Conservation (phyloP, 2,888 invertebrate species). For the Macrosiphum euphorbiae region DNA sequence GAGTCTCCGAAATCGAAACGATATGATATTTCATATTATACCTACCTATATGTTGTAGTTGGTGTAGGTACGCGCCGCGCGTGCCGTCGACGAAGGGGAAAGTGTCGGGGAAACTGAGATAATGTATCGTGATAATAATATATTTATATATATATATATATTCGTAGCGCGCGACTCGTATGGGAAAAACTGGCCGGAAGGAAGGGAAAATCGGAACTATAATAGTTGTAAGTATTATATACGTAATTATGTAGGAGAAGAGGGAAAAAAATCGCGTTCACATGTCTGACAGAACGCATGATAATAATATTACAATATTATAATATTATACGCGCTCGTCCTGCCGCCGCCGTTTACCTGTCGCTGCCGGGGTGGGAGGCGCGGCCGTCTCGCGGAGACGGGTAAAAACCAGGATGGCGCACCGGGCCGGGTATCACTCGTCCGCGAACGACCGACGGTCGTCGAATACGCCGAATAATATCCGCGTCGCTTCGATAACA, state of each 20-base stretch:
- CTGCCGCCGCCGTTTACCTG: not conserved
- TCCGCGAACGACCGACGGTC: slow-evolving; percentile 56
- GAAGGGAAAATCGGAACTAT: not conserved
- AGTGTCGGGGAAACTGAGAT: slow-evolving; percentile 8
- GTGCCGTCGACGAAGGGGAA: slow-evolving; percentile 14
- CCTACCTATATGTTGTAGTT: not conserved
- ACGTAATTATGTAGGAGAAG: not conserved
- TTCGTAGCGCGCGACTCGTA: not conserved
- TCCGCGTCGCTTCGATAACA: not conserved
- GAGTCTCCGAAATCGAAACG: not conserved
- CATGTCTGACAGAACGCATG: not conserved
- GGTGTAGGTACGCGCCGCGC: not conserved
- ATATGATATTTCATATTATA: not conserved
- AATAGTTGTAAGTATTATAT: not conserved
- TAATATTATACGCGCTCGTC: not conserved
- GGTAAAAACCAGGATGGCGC: slow-evolving; percentile 59
- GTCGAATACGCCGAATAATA: slow-evolving; percentile 14
- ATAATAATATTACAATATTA: not conserved
- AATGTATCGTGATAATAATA: not conserved
- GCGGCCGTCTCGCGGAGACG: slow-evolving; percentile 51
- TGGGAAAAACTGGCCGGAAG: not conserved
- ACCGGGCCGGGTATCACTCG: slow-evolving; percentile 59
- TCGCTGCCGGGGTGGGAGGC: slow-evolving; percentile 27
- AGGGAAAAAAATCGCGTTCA: slow-evolving; percentile 15
- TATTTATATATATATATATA: not conserved